Percentiles rank a stretch among this genome's conserved stretches.
phyloP scores from a whole-genome alignment of 2,113 vertebrate genomes.

The Athene cunicularia region DNA sequence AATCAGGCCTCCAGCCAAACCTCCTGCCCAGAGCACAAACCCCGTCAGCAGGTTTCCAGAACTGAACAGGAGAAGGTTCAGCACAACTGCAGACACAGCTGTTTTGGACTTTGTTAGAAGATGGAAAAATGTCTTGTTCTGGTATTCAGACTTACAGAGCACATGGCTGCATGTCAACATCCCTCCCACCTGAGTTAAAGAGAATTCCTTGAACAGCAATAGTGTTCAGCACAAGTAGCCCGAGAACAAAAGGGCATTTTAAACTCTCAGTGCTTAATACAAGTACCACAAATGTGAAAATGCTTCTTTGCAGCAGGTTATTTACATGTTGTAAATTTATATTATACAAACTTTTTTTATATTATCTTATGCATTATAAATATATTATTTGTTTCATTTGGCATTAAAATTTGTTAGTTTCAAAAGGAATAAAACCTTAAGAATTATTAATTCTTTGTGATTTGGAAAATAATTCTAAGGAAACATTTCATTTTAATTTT shows the following conservation, averaged over 20 bases:
- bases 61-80: background rate
- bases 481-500: slow-evolving; percentile 6
- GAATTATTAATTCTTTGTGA: background rate
- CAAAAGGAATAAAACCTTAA: background rate
- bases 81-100: background rate
- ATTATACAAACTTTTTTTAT: background rate
- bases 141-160: background rate
- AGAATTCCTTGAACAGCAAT: background rate
- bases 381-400: background rate
- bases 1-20: background rate
- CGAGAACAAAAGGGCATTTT: background rate
- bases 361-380: background rate
- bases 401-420: background rate
- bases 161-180: background rate
- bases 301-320: background rate
- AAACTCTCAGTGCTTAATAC: background rate
- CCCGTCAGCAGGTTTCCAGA: background rate
- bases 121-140: background rate
- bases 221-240: accelerated
- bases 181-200: background rate
- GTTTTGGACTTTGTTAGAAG: background rate
- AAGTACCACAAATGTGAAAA: background rate
- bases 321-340: background rate
- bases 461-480: slow-evolving; percentile 19
- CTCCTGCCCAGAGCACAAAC: background rate